Percentiles rank a stretch among this genome's conserved stretches.
Conservation (phyloP, 2,797 vertebrate genomes). For the Petrocephalus sullivani region DNA sequence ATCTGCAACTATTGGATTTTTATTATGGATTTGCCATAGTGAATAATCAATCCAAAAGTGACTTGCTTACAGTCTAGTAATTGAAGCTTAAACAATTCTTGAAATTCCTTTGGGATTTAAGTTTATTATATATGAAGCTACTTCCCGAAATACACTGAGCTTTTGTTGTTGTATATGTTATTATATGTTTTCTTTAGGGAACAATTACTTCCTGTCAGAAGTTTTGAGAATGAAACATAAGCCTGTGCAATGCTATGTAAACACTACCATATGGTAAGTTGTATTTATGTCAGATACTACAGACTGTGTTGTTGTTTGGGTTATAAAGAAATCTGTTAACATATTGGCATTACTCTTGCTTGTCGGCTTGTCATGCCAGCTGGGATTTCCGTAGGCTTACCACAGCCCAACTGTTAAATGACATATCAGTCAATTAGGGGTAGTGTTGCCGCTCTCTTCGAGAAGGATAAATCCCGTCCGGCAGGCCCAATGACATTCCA, state of each 20-base stretch:
- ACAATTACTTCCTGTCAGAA: neutral
- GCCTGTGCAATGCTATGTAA: neutral
- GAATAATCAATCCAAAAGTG: neutral
- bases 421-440: neutral
- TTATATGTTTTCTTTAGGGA: neutral
- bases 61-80: neutral
- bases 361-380: neutral
- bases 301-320: constrained; percentile 10
- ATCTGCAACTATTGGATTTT: neutral
- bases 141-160: neutral
- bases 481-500: neutral
- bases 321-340: constrained; percentile 1
- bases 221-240: neutral
- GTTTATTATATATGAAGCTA: neutral
- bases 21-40: neutral
- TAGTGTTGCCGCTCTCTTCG: neutral
- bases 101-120: neutral
- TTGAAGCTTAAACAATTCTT: neutral
- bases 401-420: constrained; percentile 7
- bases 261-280: neutral
- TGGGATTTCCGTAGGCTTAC: neutral
- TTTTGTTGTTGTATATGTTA: constrained; percentile 1
- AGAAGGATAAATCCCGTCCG: neutral
- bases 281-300: neutral
- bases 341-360: neutral